phyloP scores from a whole-genome alignment of 37 sponge, comb jelly and placozoan genomes.

The Geodia barretti region DNA sequence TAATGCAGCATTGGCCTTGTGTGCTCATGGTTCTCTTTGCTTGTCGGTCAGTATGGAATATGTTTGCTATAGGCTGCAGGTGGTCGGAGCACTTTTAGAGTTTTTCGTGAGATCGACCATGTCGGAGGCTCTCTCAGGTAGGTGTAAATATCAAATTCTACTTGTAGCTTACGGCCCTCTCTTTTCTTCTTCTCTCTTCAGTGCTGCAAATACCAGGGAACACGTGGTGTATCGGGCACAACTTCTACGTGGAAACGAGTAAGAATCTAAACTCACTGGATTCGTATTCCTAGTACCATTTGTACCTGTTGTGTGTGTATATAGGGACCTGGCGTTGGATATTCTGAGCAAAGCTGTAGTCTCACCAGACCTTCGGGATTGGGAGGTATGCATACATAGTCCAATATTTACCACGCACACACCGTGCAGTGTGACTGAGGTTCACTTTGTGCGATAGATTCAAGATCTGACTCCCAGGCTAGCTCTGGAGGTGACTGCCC shows the following conservation, averaged over 20 bases:
- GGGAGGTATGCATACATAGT: slow-evolving; percentile 91
- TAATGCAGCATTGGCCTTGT: too few relatives aligned
- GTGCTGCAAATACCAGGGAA: slow-evolving; percentile 63
- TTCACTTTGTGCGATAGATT: too few relatives aligned
- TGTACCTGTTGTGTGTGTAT: too few relatives aligned
- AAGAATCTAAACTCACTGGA: too few relatives aligned
- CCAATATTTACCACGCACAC: too few relatives aligned
- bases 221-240: slow-evolving; percentile 47
- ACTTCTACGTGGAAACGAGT: slow-evolving; percentile 62
- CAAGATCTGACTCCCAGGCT: neutral
- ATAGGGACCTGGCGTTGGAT: slow-evolving; percentile 60
- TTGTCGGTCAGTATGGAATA: too few relatives aligned
- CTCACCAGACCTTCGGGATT: slow-evolving; percentile 52
- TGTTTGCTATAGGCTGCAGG: slow-evolving; percentile 39
- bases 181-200: neutral
- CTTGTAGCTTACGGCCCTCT: neutral
- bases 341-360: slow-evolving; percentile 44
- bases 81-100: slow-evolving; percentile 56
- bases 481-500: neutral
- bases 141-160: too few relatives aligned
- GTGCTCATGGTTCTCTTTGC: too few relatives aligned
- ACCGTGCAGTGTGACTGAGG: too few relatives aligned
- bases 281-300: too few relatives aligned
- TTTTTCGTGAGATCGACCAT: slow-evolving; percentile 69
- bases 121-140: slow-evolving; percentile 66